A percentile compares a stretch with the other conserved stretches of the same genome.
These are phyloP conservation scores for Xenops minutus DNA, from an alignment of 2,797 vertebrate species.

Conservation along the genomic window DNA sequence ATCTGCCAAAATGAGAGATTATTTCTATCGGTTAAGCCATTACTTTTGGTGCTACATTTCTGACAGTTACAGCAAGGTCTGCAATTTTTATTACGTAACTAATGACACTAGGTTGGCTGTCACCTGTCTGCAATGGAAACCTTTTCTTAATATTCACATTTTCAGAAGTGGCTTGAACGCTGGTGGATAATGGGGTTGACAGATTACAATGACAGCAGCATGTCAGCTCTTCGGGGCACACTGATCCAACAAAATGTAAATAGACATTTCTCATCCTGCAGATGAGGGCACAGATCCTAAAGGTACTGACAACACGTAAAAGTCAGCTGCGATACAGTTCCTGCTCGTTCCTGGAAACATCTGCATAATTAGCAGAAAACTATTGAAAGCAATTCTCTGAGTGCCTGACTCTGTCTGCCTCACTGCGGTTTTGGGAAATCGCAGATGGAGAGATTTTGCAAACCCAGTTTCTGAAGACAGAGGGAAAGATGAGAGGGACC, in stretches of 20 bases:
- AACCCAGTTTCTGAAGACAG: neutral
- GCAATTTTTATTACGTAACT: neutral
- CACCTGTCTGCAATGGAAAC: neutral
- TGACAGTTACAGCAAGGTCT: constrained; percentile 31
- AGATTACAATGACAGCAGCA: neutral
- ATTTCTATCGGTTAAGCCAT: constrained; percentile 4
- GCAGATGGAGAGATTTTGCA: neutral
- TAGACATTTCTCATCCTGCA: constrained; percentile 26
- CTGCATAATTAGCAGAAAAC: neutral
- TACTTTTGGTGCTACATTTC: neutral
- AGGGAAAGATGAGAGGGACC: neutral
- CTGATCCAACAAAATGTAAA: constrained; percentile 36
- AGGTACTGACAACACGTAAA: neutral
- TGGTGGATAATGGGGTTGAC: neutral
- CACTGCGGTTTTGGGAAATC: neutral
- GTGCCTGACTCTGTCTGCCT: neutral
- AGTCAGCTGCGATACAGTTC: neutral
- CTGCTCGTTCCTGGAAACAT: neutral
- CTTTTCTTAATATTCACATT: neutral
- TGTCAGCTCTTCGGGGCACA: neutral
- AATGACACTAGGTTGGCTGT: constrained; percentile 36
- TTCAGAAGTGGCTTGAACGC: neutral
- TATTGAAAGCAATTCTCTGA: neutral
- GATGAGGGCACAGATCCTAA: neutral
- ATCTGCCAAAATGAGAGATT: constrained; percentile 17